These are phyloP conservation scores for Stegastes partitus DNA, from an alignment of 2,113 vertebrate genomes.

Conservation along the genomic window DNA sequence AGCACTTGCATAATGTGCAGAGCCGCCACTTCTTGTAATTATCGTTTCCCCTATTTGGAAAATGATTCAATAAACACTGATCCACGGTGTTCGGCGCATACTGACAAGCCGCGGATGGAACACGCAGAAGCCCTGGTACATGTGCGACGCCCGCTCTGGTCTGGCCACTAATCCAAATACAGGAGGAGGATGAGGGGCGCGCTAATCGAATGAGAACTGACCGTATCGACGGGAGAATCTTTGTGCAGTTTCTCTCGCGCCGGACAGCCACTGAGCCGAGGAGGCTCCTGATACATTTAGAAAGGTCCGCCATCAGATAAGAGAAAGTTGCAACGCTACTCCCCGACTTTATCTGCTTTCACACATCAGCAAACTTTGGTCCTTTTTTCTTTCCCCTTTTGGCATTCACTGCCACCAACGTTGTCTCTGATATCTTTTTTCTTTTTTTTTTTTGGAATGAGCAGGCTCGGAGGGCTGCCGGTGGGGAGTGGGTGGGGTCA, in stretches of 20 bases:
- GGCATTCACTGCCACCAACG: slow-evolving; percentile 50
- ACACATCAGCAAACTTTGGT: slow-evolving; percentile 78
- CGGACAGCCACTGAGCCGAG: slow-evolving; percentile 54
- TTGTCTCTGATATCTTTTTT: slow-evolving; percentile 65
- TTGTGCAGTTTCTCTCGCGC: slow-evolving; percentile 54
- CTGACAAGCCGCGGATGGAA: slow-evolving; percentile 75
- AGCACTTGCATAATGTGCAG: slow-evolving; percentile 87
- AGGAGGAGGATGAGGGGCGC: slow-evolving; percentile 53
- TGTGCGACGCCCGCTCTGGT: slow-evolving; percentile 44
- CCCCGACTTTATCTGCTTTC: slow-evolving; percentile 72
- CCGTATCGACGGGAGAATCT: slow-evolving; percentile 77
- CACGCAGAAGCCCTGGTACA: slow-evolving; percentile 58
- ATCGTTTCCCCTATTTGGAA: slow-evolving; percentile 85
- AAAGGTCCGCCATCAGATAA: slow-evolving; percentile 72
- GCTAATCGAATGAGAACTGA: slow-evolving; percentile 83
- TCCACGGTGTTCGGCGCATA: slow-evolving; percentile 79
- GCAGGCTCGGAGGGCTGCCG: slow-evolving; percentile 10
- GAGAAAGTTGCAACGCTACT: slow-evolving; percentile 62
- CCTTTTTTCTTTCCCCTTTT: slow-evolving; percentile 53
- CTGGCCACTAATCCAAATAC: slow-evolving; percentile 75
- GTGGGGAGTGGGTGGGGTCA: slow-evolving; percentile 32
- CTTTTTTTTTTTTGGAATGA: slow-evolving; percentile 54
- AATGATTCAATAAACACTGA: slow-evolving; percentile 88
- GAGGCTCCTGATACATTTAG: slow-evolving; percentile 70
- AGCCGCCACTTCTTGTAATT: slow-evolving; percentile 85